Evolutionary conservation across 1,140 invertebrate species (phyloP).

Genomic region (Tetranychus cinnabarinus): DNA sequence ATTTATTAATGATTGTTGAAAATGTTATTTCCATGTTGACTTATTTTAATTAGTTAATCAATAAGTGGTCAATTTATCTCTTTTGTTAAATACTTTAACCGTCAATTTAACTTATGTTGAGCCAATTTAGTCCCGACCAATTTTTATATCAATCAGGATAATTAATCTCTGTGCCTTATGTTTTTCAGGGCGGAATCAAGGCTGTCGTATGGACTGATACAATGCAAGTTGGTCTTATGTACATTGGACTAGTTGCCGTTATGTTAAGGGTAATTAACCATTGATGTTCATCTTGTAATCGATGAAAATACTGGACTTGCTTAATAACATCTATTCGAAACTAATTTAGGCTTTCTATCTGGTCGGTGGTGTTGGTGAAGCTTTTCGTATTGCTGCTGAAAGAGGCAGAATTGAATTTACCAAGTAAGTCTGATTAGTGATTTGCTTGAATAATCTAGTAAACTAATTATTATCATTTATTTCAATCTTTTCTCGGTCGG

Average conservation of each 20-base stretch:
- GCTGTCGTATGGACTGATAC: slow-evolving; percentile 28
- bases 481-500: too few relatives aligned
- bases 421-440: slow-evolving; percentile 10
- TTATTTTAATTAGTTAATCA: too few relatives aligned
- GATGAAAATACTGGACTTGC: background rate
- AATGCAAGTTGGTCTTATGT: slow-evolving; percentile 25
- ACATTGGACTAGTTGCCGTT: slow-evolving; percentile 15
- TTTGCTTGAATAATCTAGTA: background rate
- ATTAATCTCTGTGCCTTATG: background rate
- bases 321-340: background rate
- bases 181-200: slow-evolving; percentile 25
- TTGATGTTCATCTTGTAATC: background rate
- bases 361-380: slow-evolving; percentile 16
- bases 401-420: slow-evolving; percentile 14
- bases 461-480: background rate
- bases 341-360: slow-evolving; percentile 12
- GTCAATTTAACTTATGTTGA: too few relatives aligned
- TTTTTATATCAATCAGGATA: too few relatives aligned
- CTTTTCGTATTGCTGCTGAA: slow-evolving; percentile 10
- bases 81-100: too few relatives aligned
- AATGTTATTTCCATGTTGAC: too few relatives aligned
- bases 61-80: too few relatives aligned
- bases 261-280: slow-evolving; percentile 6
- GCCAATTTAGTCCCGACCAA: background rate
- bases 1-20: too few relatives aligned